phyloP scores from a whole-genome alignment of 2,797 vertebrate genomes.

The Spinibarbus caldwelli region DNA sequence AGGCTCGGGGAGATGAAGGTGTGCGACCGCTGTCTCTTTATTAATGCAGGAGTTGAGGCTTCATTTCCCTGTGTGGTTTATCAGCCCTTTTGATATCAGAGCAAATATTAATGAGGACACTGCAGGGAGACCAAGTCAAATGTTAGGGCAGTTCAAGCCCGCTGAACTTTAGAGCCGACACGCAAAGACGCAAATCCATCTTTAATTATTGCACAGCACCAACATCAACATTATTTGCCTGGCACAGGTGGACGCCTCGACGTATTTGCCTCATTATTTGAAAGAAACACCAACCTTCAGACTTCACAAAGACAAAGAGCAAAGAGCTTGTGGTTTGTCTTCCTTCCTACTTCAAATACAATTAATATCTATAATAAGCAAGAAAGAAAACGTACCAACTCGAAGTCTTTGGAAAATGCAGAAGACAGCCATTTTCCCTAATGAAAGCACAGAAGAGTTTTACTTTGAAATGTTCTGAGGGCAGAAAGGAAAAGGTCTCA shows the following conservation, averaged over 20 bases:
- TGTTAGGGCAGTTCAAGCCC: conserved; percentile 17
- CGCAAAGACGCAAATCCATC: conserved; percentile 14
- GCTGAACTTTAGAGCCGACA: conserved; percentile 30
- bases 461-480: neutral
- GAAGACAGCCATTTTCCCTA: neutral
- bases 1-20: conserved; percentile 48
- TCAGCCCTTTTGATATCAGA: conserved; percentile 60
- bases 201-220: conserved; percentile 7
- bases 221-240: conserved; percentile 34
- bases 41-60: conserved; percentile 55
- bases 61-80: conserved; percentile 46
- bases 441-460: conserved; percentile 8
- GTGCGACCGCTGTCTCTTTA: conserved; percentile 22
- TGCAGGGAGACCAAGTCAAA: conserved; percentile 34
- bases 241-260: neutral
- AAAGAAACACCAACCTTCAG: conserved; percentile 11
- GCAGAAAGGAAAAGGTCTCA: conserved; percentile 14
- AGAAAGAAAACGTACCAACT: neutral
- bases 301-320: conserved; percentile 17
- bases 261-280: conserved; percentile 14
- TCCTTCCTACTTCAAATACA: neutral
- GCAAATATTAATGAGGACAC: conserved; percentile 58
- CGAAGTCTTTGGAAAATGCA: neutral
- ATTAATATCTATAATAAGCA: neutral
- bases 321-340: neutral